Conservation (phyloP, 2,888 invertebrate genomes). For the Adelphocoris suturalis region DNA sequence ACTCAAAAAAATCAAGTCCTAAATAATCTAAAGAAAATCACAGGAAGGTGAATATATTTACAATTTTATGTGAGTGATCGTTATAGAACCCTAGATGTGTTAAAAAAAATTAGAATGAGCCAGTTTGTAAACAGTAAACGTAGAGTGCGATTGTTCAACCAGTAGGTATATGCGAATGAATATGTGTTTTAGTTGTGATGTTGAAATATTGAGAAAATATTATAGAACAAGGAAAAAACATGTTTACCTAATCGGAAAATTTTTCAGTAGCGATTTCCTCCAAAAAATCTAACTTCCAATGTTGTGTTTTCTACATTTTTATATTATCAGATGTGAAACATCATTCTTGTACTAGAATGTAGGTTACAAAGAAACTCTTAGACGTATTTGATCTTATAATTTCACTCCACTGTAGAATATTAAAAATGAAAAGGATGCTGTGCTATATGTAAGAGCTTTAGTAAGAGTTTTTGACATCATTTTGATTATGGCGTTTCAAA, state of each 20-base stretch:
- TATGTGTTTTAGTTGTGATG: neutral
- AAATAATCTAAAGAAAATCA: neutral
- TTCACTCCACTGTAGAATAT: neutral
- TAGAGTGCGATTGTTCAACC: conserved; percentile 1
- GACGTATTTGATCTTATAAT: neutral
- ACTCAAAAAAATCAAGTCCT: conserved; percentile 14
- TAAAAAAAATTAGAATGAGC: conserved; percentile 4
- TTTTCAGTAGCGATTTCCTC: neutral
- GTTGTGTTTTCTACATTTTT: conserved; percentile 36
- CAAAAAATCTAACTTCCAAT: neutral
- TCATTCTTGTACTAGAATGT: too few relatives aligned
- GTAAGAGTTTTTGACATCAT: neutral
- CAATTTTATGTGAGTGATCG: neutral
- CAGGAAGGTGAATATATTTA: neutral
- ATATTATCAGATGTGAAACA: too few relatives aligned
- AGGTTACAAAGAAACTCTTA: too few relatives aligned
- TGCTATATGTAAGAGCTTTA: conserved; percentile 16
- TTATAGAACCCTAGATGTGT: conserved; percentile 7
- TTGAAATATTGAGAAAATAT: neutral
- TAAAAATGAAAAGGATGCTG: neutral
- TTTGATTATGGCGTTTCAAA: neutral
- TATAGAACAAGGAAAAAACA: neutral
- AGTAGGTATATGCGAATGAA: neutral
- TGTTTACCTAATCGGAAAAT: neutral
- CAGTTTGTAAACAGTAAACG: neutral